Base-by-base conservation (phyloP, 2,113 vertebrate species). In the Vidua chalybeata region DNA sequence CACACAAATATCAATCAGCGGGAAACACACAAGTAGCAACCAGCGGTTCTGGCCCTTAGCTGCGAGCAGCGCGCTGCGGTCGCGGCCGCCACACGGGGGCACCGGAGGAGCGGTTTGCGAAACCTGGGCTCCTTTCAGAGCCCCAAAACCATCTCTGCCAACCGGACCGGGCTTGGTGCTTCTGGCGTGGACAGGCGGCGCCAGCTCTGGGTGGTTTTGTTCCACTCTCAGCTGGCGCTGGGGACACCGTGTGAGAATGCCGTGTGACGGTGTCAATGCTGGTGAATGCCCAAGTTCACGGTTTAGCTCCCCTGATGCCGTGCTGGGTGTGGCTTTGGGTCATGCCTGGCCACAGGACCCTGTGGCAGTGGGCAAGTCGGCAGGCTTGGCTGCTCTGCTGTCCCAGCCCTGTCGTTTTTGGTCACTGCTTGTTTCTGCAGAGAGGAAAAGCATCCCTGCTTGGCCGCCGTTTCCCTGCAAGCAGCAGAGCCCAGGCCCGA, bases 1-100 rank as follows among this genome's bases (percentile, higher is more conserved):
- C 1, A 14, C 3, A 5, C 23, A 9, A 27, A 43, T 3, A 43
- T 6, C 15, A 13, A 15, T 6, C 41, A 43, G 41, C 41, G 6
- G 13, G 8, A 35, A 35, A 35, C 35, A 35, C 35, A 35, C 35
- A 35, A 35, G 8, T 35, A 35, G 7, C 35, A 35, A 35, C 35
- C 35, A 35, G 41, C 41, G 5, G 13, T 6, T 43, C 41, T 43
- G 41, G 41, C 41, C 14, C 41, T 43, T 43, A 15, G 8, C 43
- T 45, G 43, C 16, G 43, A 20, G 45, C 45, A 45, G 45, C 45
- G 45, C 45, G 28, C 69, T 55, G 8, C 13, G 2, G 37, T 41
- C 49, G 3, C 69, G 20, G 46, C 46, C 20, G 46, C 46, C 46
- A 48, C 46, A 48, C 46, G 46, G 46, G 10, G 46, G 46, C 51